phyloP scores from a whole-genome alignment of 2,113 vertebrate genomes.

The Cyprinodon brontotheroides region DNA sequence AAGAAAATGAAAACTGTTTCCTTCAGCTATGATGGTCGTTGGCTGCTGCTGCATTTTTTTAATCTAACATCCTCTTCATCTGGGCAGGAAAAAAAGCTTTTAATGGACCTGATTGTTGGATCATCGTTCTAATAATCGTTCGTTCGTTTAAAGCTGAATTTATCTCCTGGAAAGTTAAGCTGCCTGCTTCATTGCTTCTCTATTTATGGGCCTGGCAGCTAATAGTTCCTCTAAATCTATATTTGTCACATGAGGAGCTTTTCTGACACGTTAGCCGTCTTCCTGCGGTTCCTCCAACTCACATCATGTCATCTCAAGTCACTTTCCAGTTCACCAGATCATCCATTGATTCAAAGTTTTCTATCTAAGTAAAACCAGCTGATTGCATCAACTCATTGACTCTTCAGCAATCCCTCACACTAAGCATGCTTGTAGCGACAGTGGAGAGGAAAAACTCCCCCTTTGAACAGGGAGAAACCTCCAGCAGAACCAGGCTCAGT shows the following conservation, averaged over 20 bases:
- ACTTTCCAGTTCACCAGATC: too few species aligned
- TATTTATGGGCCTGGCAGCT: not conserved
- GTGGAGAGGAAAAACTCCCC: too few species aligned
- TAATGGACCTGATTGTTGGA: not conserved
- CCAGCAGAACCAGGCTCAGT: too few species aligned
- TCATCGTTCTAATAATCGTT: conserved; percentile 21
- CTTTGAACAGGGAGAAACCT: too few species aligned
- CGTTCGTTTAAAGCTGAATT: conserved; percentile 5
- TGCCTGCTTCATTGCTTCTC: not conserved
- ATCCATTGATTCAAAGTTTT: too few species aligned
- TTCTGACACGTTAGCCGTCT: not conserved
- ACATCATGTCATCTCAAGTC: too few species aligned
- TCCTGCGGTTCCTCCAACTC: not conserved
- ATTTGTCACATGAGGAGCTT: not conserved
- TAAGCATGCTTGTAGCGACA: too few species aligned
- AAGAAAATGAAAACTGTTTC: not conserved
- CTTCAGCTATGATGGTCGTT: not conserved
- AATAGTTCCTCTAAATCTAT: not conserved
- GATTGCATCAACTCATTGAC: too few species aligned
- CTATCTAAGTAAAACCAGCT: too few species aligned
- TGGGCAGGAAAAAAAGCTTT: not conserved
- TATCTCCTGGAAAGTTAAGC: conserved; percentile 11
- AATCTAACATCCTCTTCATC: not conserved
- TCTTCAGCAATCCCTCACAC: too few species aligned
- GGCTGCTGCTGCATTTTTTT: not conserved